Evolutionary conservation across 2,113 vertebrate species (phyloP).

Genomic region (Chaenocephalus aceratus): DNA sequence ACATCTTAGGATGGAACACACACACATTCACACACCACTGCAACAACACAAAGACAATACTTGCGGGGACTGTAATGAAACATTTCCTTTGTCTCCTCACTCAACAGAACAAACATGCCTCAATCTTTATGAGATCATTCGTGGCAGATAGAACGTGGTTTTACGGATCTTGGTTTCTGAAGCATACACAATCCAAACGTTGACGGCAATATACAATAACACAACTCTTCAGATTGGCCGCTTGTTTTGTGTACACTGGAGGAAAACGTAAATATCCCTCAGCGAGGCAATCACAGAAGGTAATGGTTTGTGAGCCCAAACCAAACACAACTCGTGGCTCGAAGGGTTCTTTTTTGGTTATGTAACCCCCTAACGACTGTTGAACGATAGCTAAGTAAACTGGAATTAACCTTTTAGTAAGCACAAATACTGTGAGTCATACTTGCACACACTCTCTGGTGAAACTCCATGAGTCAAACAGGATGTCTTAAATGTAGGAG

Average conservation of each 20-base stretch:
- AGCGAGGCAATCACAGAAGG: background rate
- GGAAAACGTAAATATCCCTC: conserved; percentile 10
- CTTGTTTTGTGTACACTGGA: conserved; percentile 26
- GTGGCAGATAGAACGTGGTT: conserved; percentile 21
- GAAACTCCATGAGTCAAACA: background rate
- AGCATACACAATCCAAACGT: conserved; percentile 19
- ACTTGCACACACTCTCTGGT: background rate
- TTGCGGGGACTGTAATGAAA: conserved; percentile 27
- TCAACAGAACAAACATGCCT: conserved; percentile 3
- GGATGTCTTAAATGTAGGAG: conserved; percentile 10
- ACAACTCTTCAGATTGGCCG: conserved; percentile 28
- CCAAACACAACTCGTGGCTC: too few relatives aligned
- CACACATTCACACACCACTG: conserved; percentile 10
- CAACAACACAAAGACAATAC: conserved; percentile 4
- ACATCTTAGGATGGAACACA: conserved; percentile 41
- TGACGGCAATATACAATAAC: conserved; percentile 24
- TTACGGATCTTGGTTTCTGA: conserved; percentile 3
- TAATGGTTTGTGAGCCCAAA: background rate
- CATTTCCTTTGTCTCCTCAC: conserved; percentile 20
- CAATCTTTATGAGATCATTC: too few relatives aligned
- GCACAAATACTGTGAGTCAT: background rate
- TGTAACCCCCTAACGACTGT: background rate
- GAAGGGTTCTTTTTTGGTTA: background rate
- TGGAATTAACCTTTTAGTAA: background rate
- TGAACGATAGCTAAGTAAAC: background rate